phyloP scores from a whole-genome alignment of 2,113 vertebrate genomes.

The Podarcis cretensis region DNA sequence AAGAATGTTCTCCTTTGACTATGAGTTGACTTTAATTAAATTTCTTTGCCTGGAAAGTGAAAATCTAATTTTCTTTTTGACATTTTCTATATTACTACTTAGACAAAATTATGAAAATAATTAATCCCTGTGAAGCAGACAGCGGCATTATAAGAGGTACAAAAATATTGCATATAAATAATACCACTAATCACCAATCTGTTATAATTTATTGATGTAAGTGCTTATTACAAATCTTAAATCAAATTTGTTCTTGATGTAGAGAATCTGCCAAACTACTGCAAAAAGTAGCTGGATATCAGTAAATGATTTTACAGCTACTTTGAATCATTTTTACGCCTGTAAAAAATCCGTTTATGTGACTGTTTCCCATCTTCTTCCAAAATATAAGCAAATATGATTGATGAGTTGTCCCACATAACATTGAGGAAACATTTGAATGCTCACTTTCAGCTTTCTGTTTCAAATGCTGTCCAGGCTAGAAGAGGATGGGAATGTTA shows the following conservation, averaged over 20 bases:
- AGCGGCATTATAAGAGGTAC: constrained; percentile 54
- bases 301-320: constrained; percentile 47
- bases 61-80: constrained; percentile 74
- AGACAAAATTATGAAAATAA: constrained; percentile 71
- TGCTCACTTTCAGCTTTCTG: not conserved
- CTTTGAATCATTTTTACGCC: constrained; percentile 15
- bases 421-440: not conserved
- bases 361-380: not conserved
- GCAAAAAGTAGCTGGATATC: constrained; percentile 39
- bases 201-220: constrained; percentile 64
- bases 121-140: constrained; percentile 68
- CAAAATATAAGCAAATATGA: not conserved
- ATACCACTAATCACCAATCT: constrained; percentile 65
- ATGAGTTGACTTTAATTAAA: constrained; percentile 66
- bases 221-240: constrained; percentile 64
- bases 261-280: constrained; percentile 58
- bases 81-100: constrained; percentile 68
- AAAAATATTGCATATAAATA: constrained; percentile 70
- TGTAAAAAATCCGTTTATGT: constrained; percentile 15
- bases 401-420: not conserved
- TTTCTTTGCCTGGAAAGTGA: constrained; percentile 64
- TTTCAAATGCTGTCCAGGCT: not conserved
- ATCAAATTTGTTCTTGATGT: constrained; percentile 52
- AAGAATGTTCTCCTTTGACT: constrained; percentile 63
- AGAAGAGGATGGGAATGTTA: not conserved